Evolutionary conservation across 2,888 invertebrate genomes (phyloP), one percentile per base, ranked within the genome.

Genomic region (Shargacucullia verbasci): DNA sequence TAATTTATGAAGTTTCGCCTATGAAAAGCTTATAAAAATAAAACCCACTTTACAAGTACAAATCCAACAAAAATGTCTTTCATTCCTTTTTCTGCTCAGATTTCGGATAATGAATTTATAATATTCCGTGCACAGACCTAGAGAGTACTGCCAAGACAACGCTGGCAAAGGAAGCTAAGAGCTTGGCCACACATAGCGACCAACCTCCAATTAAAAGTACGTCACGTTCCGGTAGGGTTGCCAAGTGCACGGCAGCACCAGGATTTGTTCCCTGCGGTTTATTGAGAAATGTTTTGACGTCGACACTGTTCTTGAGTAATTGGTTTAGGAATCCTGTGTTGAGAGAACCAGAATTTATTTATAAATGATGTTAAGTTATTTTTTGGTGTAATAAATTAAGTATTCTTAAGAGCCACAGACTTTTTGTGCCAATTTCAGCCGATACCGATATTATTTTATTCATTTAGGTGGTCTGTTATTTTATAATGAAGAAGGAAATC

Each of bases 131-230:
- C 87, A 86, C 87, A 86, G 74, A 81, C 69, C 80, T 77, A 78
- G 80, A 79, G 77, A 77, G 80, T 82, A 6, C 78, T 88, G 89
- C 87, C 89, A 89, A 88, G 83, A 86, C 82, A 81, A 72, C 73
- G 79, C 82, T 84, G 82, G 82, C 82, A 58, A 70, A 65, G 47
- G 61, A 60, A 61, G 66, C 68, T 47, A 52, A 71, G 63, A 63
- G 58, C 55, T 63, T 56, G 65, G 76, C 78, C 73, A 78, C 79
- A 77, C 77, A 78, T 78, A 78, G 80, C 78, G 80, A 83, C 79
- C 81, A 83, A 79, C 79, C 77, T 81, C 84, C 87, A 87, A 88
- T 89, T 89, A 90, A 88, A 87, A 86, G 73, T 76, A 78, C 73
- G 72, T 73, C 67, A 81, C 79, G 79, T 82, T 74, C 79, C 76